Evolutionary conservation across 2,888 invertebrate genomes (phyloP).

Genomic region (Ecdyonurus torrentis): DNA sequence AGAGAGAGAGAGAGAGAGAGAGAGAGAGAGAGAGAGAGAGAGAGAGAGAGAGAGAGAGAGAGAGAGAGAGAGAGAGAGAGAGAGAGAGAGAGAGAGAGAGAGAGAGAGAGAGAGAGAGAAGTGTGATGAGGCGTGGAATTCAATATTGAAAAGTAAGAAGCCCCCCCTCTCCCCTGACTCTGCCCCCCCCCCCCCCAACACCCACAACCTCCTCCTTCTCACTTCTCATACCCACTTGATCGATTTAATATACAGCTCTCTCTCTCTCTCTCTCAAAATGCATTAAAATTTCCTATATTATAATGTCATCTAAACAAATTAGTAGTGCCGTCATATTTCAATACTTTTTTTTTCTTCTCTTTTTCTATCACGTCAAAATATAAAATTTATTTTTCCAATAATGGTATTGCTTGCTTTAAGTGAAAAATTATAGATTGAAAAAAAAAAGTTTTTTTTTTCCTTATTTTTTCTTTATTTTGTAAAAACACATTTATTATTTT

Average conservation of each 20-base stretch:
- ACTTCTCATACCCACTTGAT: neutral
- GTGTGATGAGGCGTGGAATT: constrained; percentile 2
- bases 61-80: neutral
- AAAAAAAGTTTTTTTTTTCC: too few relatives aligned
- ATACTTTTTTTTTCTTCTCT: too few relatives aligned
- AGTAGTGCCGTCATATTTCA: neutral
- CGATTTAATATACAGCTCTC: neutral
- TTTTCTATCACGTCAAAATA: too few relatives aligned
- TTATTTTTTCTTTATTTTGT: too few relatives aligned
- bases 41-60: neutral
- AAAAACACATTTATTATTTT: too few relatives aligned
- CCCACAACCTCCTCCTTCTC: neutral
- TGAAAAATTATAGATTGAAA: too few relatives aligned
- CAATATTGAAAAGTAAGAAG: constrained; percentile 1
- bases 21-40: neutral
- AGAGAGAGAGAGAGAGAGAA: neutral
- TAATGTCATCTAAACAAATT: neutral
- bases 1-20: neutral
- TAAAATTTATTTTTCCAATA: too few relatives aligned
- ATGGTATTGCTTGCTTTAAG: too few relatives aligned
- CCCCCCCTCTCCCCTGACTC: neutral
- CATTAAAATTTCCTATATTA: neutral
- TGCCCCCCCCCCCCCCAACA: neutral
- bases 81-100: neutral
- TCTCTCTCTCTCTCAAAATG: too few relatives aligned